These are phyloP conservation scores for Antidorcas marsupialis DNA, from an alignment of 2,113 vertebrate species.

Conservation along the genomic window DNA sequence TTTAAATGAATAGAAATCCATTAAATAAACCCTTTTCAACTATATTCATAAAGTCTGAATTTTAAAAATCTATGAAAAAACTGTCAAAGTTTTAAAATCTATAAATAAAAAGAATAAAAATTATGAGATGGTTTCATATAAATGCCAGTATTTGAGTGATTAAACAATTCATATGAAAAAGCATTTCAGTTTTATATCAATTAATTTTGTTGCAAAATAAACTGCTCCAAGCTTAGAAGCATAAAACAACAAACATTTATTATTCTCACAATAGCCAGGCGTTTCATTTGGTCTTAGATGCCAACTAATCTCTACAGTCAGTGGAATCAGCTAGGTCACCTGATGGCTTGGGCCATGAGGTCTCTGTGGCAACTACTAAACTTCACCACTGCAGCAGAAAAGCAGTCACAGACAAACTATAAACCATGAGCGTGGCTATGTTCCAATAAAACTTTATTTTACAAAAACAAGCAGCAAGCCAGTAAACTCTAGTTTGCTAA, in stretches of 20 bases:
- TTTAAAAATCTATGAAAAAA: not conserved
- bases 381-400: not conserved
- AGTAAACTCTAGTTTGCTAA: not conserved
- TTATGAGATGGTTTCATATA: not conserved
- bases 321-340: not conserved
- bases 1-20: not conserved
- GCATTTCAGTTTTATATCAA: not conserved
- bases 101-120: slow-evolving; percentile 7
- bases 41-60: not conserved
- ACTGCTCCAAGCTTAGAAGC: not conserved
- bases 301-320: not conserved
- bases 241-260: not conserved
- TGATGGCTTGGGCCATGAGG: not conserved
- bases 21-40: not conserved
- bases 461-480: not conserved
- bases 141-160: not conserved
- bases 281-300: not conserved
- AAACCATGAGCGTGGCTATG: not conserved
- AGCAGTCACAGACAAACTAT: not conserved
- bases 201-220: not conserved
- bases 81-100: not conserved
- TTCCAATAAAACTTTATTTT: not conserved
- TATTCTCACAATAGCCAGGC: not conserved
- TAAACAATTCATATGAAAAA: slow-evolving; percentile 20
- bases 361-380: not conserved